These are phyloP conservation scores for Galbula dea DNA, from an alignment of 2,113 vertebrate genomes.

Conservation along the genomic window DNA sequence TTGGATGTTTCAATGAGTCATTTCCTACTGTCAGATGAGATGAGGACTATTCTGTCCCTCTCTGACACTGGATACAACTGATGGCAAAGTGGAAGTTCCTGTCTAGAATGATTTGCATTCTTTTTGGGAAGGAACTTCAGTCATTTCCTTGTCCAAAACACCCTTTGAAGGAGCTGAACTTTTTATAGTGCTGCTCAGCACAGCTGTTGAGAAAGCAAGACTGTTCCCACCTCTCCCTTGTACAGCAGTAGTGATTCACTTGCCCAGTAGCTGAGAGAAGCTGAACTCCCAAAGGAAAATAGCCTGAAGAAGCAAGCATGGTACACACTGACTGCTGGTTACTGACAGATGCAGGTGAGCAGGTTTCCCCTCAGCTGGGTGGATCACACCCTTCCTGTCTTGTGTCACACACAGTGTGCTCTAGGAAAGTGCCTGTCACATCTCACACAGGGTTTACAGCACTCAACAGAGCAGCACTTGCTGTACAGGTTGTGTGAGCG, in stretches of 20 bases:
- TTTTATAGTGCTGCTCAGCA: neutral
- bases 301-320: neutral
- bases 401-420: too few species aligned
- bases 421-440: fast-evolving
- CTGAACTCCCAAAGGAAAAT: neutral
- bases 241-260: too few species aligned
- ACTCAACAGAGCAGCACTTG: fast-evolving
- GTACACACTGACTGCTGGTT: neutral
- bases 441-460: neutral
- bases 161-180: neutral
- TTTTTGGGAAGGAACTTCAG: neutral
- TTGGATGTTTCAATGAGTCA: neutral
- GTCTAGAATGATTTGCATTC: neutral
- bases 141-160: neutral
- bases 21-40: neutral
- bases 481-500: neutral
- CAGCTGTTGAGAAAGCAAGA: neutral
- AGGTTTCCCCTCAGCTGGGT: neutral
- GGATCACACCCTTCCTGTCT: neutral
- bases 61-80: fast-evolving
- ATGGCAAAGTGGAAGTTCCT: neutral
- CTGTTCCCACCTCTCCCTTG: neutral
- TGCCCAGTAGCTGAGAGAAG: neutral
- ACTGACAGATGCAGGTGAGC: neutral
- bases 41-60: neutral